Percentiles rank a stretch among this genome's conserved stretches.
These are phyloP conservation scores for Tanytarsus gracilentus DNA, from an alignment of 2,888 invertebrate species.

Conservation along the genomic window DNA sequence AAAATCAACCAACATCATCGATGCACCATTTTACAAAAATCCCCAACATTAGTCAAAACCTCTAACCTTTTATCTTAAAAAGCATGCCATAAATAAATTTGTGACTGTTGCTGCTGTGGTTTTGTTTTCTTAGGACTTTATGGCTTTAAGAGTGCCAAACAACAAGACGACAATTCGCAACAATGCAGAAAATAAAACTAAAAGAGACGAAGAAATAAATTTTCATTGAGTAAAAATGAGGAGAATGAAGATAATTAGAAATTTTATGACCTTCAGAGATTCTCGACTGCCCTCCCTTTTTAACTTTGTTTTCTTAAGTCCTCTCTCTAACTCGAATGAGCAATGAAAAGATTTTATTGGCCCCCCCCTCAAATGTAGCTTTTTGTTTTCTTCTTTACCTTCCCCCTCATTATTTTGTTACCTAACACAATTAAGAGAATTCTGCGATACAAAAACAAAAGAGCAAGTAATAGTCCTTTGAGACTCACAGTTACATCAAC, in stretches of 20 bases:
- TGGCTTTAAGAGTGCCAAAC: neutral
- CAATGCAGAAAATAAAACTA: neutral
- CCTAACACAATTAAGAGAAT: neutral
- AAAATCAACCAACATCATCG: too few relatives aligned
- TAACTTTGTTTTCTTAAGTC: slow-evolving; percentile 12
- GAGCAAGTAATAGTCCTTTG: neutral
- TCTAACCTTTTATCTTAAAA: too few relatives aligned
- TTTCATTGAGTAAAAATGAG: slow-evolving; percentile 21
- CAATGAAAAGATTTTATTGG: neutral
- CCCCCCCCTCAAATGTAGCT: neutral
- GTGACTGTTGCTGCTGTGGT: slow-evolving; percentile 10
- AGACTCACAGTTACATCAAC: slow-evolving; percentile 18
- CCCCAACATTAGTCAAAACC: too few relatives aligned
- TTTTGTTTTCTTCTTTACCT: neutral
- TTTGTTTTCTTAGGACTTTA: slow-evolving; percentile 28
- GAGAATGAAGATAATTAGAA: slow-evolving; percentile 1
- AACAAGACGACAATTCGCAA: too few relatives aligned
- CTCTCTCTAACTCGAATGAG: too few relatives aligned
- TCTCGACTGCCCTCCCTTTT: neutral
- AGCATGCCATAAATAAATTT: too few relatives aligned
- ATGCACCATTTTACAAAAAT: too few relatives aligned
- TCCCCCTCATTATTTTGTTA: neutral
- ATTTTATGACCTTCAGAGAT: neutral
- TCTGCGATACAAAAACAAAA: neutral
- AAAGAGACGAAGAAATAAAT: neutral